phyloP scores from a whole-genome alignment of 2,797 vertebrate genomes.

The Graptemys geographica region DNA sequence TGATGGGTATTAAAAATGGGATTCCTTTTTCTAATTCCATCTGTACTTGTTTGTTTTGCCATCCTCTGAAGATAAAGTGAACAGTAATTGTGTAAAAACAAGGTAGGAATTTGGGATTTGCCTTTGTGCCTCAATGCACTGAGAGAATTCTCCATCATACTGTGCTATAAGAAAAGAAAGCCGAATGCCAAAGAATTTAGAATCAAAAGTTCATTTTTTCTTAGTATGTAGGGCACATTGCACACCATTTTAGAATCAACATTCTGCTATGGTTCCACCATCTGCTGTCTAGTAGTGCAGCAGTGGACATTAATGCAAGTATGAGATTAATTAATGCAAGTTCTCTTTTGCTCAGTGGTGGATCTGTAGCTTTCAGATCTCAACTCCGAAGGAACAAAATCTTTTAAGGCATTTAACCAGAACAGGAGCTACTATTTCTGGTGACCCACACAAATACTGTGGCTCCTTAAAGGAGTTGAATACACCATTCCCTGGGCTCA shows the following conservation, averaged over 20 bases:
- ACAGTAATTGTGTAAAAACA: not conserved
- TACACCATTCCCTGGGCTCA: slow-evolving; percentile 62
- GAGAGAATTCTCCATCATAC: not conserved
- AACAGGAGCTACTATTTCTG: slow-evolving; percentile 52
- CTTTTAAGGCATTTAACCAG: slow-evolving; percentile 42
- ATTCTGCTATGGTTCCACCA: not conserved
- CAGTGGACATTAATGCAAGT: not conserved
- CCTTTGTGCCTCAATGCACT: not conserved
- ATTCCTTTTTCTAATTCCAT: not conserved
- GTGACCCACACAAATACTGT: slow-evolving; percentile 62
- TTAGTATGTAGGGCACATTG: not conserved
- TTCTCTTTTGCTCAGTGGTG: slow-evolving; percentile 46
- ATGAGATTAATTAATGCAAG: not conserved
- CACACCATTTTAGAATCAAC: accelerated
- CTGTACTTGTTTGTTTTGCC: not conserved
- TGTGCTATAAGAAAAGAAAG: not conserved
- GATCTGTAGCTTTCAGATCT: not conserved
- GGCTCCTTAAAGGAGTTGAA: slow-evolving; percentile 45
- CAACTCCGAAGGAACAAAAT: slow-evolving; percentile 6
- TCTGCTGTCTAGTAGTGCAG: not conserved
- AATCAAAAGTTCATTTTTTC: not conserved
- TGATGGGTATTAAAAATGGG: too few species aligned
- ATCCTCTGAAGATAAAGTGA: not conserved
- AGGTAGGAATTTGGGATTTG: not conserved
- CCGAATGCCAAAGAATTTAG: not conserved